A percentile compares a stretch with the other conserved stretches of the same genome.
Evolutionary conservation across 2,888 invertebrate species (phyloP).

Genomic region (Brachypalpus laphriformis): DNA sequence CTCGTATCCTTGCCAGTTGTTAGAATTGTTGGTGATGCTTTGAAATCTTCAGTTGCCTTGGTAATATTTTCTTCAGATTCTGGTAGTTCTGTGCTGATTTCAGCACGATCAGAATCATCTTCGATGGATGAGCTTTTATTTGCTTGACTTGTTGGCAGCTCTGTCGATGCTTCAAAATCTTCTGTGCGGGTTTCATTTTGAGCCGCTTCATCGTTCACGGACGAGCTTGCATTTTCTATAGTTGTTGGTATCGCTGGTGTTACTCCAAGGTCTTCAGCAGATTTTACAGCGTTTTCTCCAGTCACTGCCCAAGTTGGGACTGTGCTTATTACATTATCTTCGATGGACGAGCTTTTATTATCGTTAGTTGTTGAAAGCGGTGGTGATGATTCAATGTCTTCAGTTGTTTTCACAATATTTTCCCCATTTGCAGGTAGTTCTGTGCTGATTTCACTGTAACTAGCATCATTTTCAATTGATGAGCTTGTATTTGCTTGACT

Average conservation of each 20-base stretch:
- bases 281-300: neutral
- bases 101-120: too few relatives aligned
- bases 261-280: neutral
- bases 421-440: neutral
- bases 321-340: neutral
- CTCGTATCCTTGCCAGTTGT: neutral
- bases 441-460: neutral
- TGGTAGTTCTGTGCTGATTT: neutral
- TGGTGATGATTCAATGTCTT: neutral
- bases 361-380: neutral
- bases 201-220: too few relatives aligned
- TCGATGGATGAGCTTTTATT: too few relatives aligned
- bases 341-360: neutral
- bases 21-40: neutral
- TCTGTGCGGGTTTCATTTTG: too few relatives aligned
- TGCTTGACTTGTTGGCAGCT: too few relatives aligned
- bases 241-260: too few relatives aligned
- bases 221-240: too few relatives aligned
- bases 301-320: neutral
- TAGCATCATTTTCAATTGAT: too few relatives aligned
- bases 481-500: too few relatives aligned
- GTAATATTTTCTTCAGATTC: neutral
- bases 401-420: neutral
- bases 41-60: neutral
- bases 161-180: too few relatives aligned